Evolutionary conservation across 2,113 vertebrate species (phyloP), one percentile per base, ranked within the genome.

Genomic region (Barnardius zonarius): DNA sequence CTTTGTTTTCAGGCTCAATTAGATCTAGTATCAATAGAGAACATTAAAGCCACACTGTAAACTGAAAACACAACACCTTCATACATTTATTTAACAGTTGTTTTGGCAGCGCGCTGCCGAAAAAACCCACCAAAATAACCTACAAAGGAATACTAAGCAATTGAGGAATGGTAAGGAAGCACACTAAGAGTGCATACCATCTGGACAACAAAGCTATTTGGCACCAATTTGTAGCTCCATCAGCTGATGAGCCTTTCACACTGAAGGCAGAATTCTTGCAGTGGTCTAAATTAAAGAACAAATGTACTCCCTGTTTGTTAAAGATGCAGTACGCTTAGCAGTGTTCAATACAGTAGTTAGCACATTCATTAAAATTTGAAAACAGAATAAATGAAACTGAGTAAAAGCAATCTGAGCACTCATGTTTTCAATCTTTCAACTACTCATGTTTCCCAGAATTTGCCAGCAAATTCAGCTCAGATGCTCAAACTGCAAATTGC

Each of bases 61-160:
- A 74, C 76, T 63, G 80, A 74, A 97, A 96, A 48, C 51, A 90
- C 59, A 79, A 9, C 62, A 70, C 41, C 67, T 85, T 94, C 54
- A 67, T 84, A 69, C 81, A 86, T 86, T 96, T 90, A 93, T 82
- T 93, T 96, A 96, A 79, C 76, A 95, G 44, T 74, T 94, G 74
- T 88, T 97, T 89, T 92, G 84, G 76, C 94, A 93, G 70, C 41
- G 75, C 33, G 48, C 44, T 87, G 84, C 8, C 39, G 74, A 92
- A 81, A 79, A 68, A 75, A 37, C 8, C 10, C 63, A 89, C 55
- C 10, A 27, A 77, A 91, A 91, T 52, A 82, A 88, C 31, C 90
- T 91, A 75, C 69, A 79, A 72, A 93, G 77, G 66, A 94, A 92
- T 66, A 85, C 54, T 83, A 87, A 93, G 52, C n/a, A 55, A 66